Evolutionary conservation across 2,113 vertebrate genomes (phyloP).

Genomic region (Hirundichthys speculiger): DNA sequence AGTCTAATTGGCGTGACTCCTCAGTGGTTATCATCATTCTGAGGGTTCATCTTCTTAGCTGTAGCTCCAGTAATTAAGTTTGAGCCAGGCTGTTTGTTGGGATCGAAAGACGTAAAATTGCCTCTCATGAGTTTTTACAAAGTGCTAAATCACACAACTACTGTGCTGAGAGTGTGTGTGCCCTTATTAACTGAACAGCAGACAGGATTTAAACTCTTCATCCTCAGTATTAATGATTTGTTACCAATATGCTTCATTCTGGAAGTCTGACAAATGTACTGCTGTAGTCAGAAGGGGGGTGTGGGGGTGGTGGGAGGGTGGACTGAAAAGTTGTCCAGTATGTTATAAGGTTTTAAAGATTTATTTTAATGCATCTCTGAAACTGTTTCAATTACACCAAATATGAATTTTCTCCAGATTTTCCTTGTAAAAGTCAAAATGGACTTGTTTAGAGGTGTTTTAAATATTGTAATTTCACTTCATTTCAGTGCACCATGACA

Average conservation of each 20-base stretch:
- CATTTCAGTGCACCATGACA: no score
- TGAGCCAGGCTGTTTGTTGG: conserved; percentile 51
- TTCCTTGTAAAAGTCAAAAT: no score
- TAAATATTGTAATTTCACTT: no score
- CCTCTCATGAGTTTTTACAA: conserved; percentile 52
- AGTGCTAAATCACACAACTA: conserved; percentile 34
- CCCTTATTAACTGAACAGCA: conserved; percentile 42
- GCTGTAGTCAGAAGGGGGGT: not conserved
- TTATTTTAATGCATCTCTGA: no score
- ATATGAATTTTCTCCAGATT: no score
- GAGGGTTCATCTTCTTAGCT: conserved; percentile 56
- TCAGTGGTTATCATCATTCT: conserved; percentile 50
- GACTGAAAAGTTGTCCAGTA: no score
- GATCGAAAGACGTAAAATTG: conserved; percentile 69
- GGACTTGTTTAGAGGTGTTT: no score
- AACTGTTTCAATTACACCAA: no score
- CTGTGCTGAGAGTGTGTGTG: conserved; percentile 17
- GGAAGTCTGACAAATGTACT: conserved; percentile 3
- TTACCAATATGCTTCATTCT: conserved; percentile 11
- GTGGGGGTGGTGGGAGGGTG: no score
- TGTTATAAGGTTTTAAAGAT: no score
- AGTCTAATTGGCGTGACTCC: conserved; percentile 45
- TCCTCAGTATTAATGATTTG: conserved; percentile 19
- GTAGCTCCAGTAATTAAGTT: conserved; percentile 62
- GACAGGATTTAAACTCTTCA: conserved; percentile 34